Evolutionary conservation across 2,797 vertebrate species (phyloP), one percentile per base, ranked within the genome.

Genomic region (Hybognathus amarus): DNA sequence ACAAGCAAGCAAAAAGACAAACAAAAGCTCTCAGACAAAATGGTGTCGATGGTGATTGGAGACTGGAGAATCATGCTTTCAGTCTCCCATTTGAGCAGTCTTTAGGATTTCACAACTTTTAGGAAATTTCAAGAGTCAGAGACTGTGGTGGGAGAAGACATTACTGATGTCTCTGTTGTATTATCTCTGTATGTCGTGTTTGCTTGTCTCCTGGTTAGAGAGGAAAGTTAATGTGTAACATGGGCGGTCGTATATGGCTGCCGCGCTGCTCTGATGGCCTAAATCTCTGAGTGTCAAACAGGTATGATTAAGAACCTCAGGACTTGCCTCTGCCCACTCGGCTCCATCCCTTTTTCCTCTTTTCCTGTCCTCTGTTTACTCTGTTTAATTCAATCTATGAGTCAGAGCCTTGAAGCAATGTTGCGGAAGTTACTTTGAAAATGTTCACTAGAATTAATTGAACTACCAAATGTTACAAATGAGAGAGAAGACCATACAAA

Each of bases 281-380:
- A 93, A 95, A 94, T 95, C 94, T 94, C 93, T 93, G 93, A 90
- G 94, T 96, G 95, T 95, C 94, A 95, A 91, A 92, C 90, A 27
- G 88, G 88, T 89, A 92, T 96, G 95, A 96, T 96, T 96, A 94
- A 96, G 90, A 93, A 95, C 93, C 93, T 91, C 90, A 92, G 81
- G 89, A 83, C 83, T 40, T 33, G 92, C 92, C 93, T 94, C 93
- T 92, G 93, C 92, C 92, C 94, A 85, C 89, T 90, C 73, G 81
- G 87, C 89, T 88, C 71, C 71, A 88, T 89, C 83, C 76, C 87
- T 83, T 87, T 80, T 83, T 45, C 52, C 90, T 79, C 61, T 90
- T 71, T 77, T 85, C 86, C 83, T 89, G 86, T 83, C 64, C 85
- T 79, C 74, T 94, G 88, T 93, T 94, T 93, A 89, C 92, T 90